A percentile compares a stretch with the other conserved stretches of the same genome.
Evolutionary conservation across 1,140 invertebrate genomes (phyloP).

Genomic region (Danaus melanippus): DNA sequence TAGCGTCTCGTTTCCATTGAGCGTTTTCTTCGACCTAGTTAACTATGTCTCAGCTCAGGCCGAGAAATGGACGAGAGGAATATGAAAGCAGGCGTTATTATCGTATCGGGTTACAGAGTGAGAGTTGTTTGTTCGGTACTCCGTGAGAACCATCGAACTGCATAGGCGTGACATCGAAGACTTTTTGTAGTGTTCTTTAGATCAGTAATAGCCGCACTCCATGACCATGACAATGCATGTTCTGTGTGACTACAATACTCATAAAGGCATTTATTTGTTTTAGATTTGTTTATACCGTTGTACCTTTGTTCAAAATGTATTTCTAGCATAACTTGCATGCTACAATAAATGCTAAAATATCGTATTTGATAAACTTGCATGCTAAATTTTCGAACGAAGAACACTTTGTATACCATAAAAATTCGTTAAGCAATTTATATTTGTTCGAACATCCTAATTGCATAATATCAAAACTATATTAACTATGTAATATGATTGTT

Average conservation of each 20-base stretch:
- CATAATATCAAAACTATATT: too few relatives aligned
- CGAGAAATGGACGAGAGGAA: slow-evolving; percentile 28
- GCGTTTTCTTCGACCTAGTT: slow-evolving; percentile 1
- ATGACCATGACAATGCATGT: slow-evolving; percentile 59
- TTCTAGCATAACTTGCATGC: too few relatives aligned
- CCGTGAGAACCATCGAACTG: slow-evolving; percentile 61
- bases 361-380: too few relatives aligned
- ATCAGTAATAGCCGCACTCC: slow-evolving; percentile 43
- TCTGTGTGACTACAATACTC: slow-evolving; percentile 22
- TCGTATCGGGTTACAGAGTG: slow-evolving; percentile 42
- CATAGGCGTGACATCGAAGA: slow-evolving; percentile 62
- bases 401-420: too few relatives aligned
- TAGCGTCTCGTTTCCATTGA: slow-evolving; percentile 20
- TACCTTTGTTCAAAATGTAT: too few relatives aligned
- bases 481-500: too few relatives aligned
- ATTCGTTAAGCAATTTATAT: too few relatives aligned
- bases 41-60: slow-evolving; percentile 2
- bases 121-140: slow-evolving; percentile 49
- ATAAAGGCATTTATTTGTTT: neutral
- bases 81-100: slow-evolving; percentile 32
- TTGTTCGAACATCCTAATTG: too few relatives aligned
- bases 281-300: too few relatives aligned
- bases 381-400: too few relatives aligned
- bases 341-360: too few relatives aligned
- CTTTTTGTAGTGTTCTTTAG: slow-evolving; percentile 45